phyloP scores from a whole-genome alignment of 1,140 invertebrate species.

The Drosophila sp. region DNA sequence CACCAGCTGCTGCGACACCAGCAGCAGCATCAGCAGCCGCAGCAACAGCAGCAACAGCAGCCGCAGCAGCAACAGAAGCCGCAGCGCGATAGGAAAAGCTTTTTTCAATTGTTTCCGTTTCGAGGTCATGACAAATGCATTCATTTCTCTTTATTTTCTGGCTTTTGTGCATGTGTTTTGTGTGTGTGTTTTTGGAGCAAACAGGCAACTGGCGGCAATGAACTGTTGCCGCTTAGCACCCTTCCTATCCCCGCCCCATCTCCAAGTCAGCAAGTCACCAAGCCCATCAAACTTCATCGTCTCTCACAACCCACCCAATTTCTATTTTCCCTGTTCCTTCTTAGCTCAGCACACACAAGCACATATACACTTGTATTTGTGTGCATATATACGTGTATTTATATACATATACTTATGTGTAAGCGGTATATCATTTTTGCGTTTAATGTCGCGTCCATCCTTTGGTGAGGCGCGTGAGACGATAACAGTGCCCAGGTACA shows the following conservation, averaged over 20 bases:
- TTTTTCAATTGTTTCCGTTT: constrained; percentile 82
- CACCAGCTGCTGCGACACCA: not conserved
- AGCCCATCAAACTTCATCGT: too few relatives aligned
- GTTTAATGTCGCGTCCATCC: constrained; percentile 72
- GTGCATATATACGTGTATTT: not conserved
- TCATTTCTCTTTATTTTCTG: constrained; percentile 70
- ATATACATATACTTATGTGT: constrained; percentile 12
- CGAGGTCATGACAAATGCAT: constrained; percentile 82
- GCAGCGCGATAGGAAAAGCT: constrained; percentile 76
- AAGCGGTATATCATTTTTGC: constrained; percentile 58
- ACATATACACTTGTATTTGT: not conserved
- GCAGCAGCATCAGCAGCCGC: constrained; percentile 8
- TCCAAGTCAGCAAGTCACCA: too few relatives aligned
- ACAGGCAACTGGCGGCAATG: constrained; percentile 71
- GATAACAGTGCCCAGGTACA: constrained; percentile 29
- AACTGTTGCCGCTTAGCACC: constrained; percentile 52
- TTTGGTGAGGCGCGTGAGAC: constrained; percentile 46
- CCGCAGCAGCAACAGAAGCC: constrained; percentile 32
- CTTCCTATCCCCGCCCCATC: too few relatives aligned
- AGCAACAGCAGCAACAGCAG: constrained; percentile 33
- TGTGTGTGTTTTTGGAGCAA: constrained; percentile 63
- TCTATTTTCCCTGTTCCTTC: not conserved
- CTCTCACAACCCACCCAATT: not conserved
- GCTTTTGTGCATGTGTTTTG: constrained; percentile 24
- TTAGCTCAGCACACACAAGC: not conserved